phyloP scores from a whole-genome alignment of 1,140 invertebrate species.

The Lepidurus couesii region DNA sequence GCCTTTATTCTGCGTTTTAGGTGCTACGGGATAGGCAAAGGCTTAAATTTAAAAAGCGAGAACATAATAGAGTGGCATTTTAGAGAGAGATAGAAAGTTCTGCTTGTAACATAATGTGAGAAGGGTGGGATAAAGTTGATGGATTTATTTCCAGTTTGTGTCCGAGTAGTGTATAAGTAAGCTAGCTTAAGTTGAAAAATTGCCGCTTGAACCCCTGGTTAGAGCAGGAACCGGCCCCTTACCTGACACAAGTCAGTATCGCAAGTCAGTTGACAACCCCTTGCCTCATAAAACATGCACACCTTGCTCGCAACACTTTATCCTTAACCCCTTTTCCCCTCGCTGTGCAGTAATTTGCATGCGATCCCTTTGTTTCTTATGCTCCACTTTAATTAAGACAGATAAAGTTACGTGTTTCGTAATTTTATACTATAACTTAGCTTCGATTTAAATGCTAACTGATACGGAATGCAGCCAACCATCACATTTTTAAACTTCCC shows the following conservation, averaged over 20 bases:
- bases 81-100: too few species aligned
- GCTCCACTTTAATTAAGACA: neutral
- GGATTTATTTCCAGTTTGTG: neutral
- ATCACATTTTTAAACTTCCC: too few species aligned
- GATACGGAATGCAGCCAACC: too few species aligned
- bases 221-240: neutral
- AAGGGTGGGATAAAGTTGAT: neutral
- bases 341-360: neutral
- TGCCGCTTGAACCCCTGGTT: neutral
- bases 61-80: too few species aligned
- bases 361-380: neutral
- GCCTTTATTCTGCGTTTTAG: too few species aligned
- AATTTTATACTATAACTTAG: too few species aligned
- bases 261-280: neutral
- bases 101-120: neutral
- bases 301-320: neutral
- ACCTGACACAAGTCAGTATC: conserved; percentile 15
- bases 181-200: neutral
- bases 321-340: neutral
- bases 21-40: too few species aligned
- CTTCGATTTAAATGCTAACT: too few species aligned
- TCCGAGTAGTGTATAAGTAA: neutral
- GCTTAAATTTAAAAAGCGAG: too few species aligned
- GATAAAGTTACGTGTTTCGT: too few species aligned
- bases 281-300: conserved; percentile 6